Evolutionary conservation across 2,797 vertebrate genomes (phyloP).

Genomic region (Hyperoplus immaculatus): DNA sequence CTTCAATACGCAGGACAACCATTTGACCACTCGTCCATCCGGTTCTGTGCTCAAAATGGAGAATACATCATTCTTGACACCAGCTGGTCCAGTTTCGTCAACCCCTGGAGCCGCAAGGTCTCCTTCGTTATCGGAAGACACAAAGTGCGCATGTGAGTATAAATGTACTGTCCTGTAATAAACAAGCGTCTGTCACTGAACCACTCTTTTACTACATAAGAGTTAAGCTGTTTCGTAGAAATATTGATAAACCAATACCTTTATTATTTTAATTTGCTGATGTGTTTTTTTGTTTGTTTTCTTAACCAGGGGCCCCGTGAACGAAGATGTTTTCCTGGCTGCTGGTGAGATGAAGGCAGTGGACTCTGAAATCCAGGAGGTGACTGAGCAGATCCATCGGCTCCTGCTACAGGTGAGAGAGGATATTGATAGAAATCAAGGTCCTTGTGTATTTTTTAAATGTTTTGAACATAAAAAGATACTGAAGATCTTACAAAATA

Average conservation of each 20-base stretch:
- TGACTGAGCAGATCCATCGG: conserved; percentile 94
- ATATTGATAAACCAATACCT: not conserved
- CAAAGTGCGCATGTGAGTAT: conserved; percentile 96
- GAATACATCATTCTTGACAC: conserved; percentile 95
- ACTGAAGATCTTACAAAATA: not conserved
- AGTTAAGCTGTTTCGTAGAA: not conserved
- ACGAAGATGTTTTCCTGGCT: conserved; percentile 93
- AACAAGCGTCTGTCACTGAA: not conserved
- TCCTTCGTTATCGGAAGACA: conserved; percentile 97
- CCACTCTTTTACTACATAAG: not conserved
- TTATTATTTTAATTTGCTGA: not conserved
- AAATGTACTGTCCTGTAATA: not conserved
- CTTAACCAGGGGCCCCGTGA: conserved; percentile 91
- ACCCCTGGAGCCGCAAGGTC: conserved; percentile 97
- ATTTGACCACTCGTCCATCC: conserved; percentile 95
- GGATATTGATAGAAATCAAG: not conserved
- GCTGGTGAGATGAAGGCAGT: conserved; percentile 83
- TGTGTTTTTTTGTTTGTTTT: conserved; percentile 10
- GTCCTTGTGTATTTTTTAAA: no score
- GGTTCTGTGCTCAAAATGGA: conserved; percentile 93
- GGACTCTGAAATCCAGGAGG: conserved; percentile 90
- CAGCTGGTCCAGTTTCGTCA: conserved; percentile 98
- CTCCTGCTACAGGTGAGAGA: conserved; percentile 91
- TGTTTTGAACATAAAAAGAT: not conserved
- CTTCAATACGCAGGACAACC: conserved; percentile 93